Evolutionary conservation across 2,888 invertebrate species (phyloP), one percentile per base, ranked within the genome.

Genomic region (Parapristionchus giblindavisi): DNA sequence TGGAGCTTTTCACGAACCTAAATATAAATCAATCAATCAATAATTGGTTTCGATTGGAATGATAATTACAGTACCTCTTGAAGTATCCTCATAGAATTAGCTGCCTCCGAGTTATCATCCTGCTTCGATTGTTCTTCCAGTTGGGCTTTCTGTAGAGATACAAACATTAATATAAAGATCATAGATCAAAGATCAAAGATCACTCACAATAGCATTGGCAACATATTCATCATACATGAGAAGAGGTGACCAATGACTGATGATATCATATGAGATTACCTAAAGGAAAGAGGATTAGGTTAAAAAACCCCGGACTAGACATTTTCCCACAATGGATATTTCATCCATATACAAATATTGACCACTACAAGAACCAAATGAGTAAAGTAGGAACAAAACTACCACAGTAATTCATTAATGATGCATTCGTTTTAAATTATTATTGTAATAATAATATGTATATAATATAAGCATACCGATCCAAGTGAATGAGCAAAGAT

Each of bases 401-500:
- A n/a, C n/a, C n/a, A n/a, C n/a, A n/a, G n/a, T n/a, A n/a, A n/a
- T n/a, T n/a, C n/a, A n/a, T n/a, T n/a, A 29, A 29, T 32, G 32
- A 11, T 11, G 34, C 34, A 1, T n/a, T 56, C 58, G 34, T 54
- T 5, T 58, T 34, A 58, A 58, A 32, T 21, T 4, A 38, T 8
- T 43, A 43, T 43, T 43, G 11, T 17, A 14, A 8, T 8, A 14
- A 8, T 43, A 8, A 14, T 43, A 14, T 17, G 11, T 8, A 43
- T 43, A 8, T 43, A 8, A 14, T 17, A 38, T 11, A 38, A 90
- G 80, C 92, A 92, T 58, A 93, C 92, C 86, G 91, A 91, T 76
- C 92, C 92, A n/a, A 93, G 88, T 4, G 92, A 92, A 88, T 92
- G 92, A 38, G 92, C 92, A 74, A 92, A 89, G 48, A 92, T 90